A percentile compares a stretch with the other conserved stretches of the same genome.
Evolutionary conservation across 2,797 vertebrate species (phyloP).

Genomic region (Cirrhinus mrigala): DNA sequence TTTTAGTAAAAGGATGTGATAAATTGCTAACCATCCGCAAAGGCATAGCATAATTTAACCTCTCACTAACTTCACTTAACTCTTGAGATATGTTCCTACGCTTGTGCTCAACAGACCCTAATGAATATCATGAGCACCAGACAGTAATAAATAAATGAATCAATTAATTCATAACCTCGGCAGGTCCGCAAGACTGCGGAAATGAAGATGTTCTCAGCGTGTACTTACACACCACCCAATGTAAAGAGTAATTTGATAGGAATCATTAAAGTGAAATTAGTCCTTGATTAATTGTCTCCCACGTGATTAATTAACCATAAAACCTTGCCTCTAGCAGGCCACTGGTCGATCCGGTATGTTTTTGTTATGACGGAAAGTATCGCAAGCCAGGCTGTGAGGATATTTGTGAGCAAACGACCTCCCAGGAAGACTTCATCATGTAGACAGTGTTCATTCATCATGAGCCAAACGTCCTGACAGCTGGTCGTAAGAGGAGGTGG

Average conservation of each 20-base stretch:
- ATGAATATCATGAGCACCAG: conserved; percentile 30
- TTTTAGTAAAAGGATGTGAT: background rate
- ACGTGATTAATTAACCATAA: conserved; percentile 62
- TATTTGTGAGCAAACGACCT: conserved; percentile 62
- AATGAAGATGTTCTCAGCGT: conserved; percentile 56
- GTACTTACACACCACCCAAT: conserved; percentile 52
- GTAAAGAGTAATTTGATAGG: conserved; percentile 59
- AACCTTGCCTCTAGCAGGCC: conserved; percentile 40
- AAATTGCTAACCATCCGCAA: background rate
- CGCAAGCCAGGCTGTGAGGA: conserved; percentile 53
- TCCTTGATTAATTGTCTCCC: conserved; percentile 61
- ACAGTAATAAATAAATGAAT: conserved; percentile 51
- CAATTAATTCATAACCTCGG: conserved; percentile 53
- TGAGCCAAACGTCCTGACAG: conserved; percentile 59
- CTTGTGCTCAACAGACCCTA: conserved; percentile 20
- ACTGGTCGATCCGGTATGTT: conserved; percentile 49
- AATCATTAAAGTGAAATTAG: conserved; percentile 63
- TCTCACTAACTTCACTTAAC: conserved; percentile 47
- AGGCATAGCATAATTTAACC: conserved; percentile 38
- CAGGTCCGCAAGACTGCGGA: conserved; percentile 32
- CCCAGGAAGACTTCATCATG: conserved; percentile 62
- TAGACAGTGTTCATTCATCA: conserved; percentile 66
- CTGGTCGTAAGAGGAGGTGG: conserved; percentile 59
- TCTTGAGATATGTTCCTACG: conserved; percentile 26
- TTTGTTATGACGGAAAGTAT: conserved; percentile 56